Evolutionary conservation across 1,140 invertebrate genomes (phyloP).

Genomic region (Drosophila simulans): DNA sequence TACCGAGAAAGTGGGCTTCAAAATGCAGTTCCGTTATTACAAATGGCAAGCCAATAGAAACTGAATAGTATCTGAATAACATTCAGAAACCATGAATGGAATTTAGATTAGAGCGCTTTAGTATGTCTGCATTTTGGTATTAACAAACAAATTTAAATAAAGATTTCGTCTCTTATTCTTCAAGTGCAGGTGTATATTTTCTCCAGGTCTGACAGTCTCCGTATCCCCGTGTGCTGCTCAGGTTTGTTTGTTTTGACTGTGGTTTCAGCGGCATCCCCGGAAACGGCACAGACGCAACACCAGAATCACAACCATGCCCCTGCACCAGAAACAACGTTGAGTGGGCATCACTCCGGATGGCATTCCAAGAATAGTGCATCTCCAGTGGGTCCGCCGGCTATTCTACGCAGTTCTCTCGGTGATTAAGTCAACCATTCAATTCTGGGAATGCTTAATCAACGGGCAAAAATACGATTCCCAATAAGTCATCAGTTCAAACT

Average conservation of each 20-base stretch:
- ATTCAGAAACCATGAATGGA: too few relatives aligned
- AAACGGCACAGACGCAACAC: slow-evolving; percentile 38
- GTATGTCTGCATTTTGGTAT: too few relatives aligned
- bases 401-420: neutral
- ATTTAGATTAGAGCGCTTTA: too few relatives aligned
- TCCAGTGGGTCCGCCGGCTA: neutral
- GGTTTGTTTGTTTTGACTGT: slow-evolving; percentile 73
- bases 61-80: too few relatives aligned
- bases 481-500: too few relatives aligned
- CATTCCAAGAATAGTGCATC: slow-evolving; percentile 13
- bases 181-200: neutral
- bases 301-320: slow-evolving; percentile 12
- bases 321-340: slow-evolving; percentile 23
- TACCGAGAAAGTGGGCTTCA: neutral
- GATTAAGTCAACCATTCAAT: neutral
- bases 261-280: slow-evolving; percentile 46
- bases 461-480: neutral
- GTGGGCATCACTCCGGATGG: neutral
- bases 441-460: neutral
- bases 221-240: slow-evolving; percentile 8
- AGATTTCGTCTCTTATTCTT: neutral
- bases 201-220: slow-evolving; percentile 1
- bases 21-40: neutral
- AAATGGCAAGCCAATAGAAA: too few relatives aligned
- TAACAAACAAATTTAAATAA: too few relatives aligned